Percentiles rank a stretch among this genome's conserved stretches.
Conservation (phyloP, 2,888 invertebrate genomes). For the Pimpla rufipes region DNA sequence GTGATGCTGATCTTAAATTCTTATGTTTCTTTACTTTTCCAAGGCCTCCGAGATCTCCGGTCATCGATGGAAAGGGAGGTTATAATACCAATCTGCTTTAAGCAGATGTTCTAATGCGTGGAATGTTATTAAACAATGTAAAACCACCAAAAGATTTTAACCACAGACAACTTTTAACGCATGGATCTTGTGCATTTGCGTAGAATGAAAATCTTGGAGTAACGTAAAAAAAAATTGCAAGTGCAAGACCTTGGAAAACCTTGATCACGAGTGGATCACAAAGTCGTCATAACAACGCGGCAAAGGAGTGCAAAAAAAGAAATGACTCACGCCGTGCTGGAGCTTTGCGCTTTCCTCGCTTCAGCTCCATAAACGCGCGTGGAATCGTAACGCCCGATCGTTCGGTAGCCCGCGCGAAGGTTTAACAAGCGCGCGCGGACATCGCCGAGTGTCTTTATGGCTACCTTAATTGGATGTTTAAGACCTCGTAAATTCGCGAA, state of each 20-base stretch:
- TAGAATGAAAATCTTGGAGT: background rate
- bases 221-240: background rate
- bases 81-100: too few species aligned
- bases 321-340: slow-evolving; percentile 24
- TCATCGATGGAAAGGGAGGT: too few species aligned
- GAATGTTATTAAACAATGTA: too few species aligned
- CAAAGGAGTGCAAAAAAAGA: slow-evolving; percentile 3
- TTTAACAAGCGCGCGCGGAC: slow-evolving; percentile 69
- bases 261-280: background rate
- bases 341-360: slow-evolving; percentile 35
- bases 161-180: too few species aligned
- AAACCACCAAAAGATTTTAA: too few species aligned
- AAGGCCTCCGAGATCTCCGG: too few species aligned
- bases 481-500: slow-evolving; percentile 74
- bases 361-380: slow-evolving; percentile 46
- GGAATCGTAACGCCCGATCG: slow-evolving; percentile 74
- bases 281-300: background rate
- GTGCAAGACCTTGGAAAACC: background rate
- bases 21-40: too few species aligned
- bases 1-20: too few species aligned
- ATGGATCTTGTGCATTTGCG: too few species aligned
- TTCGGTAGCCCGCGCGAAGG: slow-evolving; percentile 57
- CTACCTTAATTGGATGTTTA: slow-evolving; percentile 79
- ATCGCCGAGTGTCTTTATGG: slow-evolving; percentile 71
- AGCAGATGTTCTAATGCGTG: too few species aligned